Evolutionary conservation across 2,888 invertebrate genomes (phyloP).

Genomic region (Sarcophaga rosellei): DNA sequence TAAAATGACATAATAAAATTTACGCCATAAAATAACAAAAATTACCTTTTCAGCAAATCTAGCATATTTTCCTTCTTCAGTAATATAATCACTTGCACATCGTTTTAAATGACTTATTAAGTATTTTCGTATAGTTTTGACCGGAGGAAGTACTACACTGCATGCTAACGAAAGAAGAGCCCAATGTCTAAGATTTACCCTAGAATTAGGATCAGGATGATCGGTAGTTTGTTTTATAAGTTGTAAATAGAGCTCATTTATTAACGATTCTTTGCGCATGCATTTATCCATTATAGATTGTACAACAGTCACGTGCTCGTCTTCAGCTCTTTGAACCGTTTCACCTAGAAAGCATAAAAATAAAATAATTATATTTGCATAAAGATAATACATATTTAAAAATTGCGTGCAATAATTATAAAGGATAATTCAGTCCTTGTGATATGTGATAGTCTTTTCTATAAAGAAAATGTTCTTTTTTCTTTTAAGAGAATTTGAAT

Average conservation of each 20-base stretch:
- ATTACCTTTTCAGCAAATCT: slow-evolving; percentile 93
- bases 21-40: not conserved
- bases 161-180: slow-evolving; percentile 91
- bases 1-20: too few species aligned
- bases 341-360: slow-evolving; percentile 81
- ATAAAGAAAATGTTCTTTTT: too few species aligned
- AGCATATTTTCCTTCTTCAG: slow-evolving; percentile 97
- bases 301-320: slow-evolving; percentile 93
- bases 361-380: not conserved
- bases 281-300: slow-evolving; percentile 95
- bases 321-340: slow-evolving; percentile 87
- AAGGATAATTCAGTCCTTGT: too few species aligned
- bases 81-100: slow-evolving; percentile 92
- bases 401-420: too few species aligned
- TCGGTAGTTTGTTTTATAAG: slow-evolving; percentile 97
- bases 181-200: slow-evolving; percentile 95
- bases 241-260: slow-evolving; percentile 95
- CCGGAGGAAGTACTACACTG: slow-evolving; percentile 92
- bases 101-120: slow-evolving; percentile 94
- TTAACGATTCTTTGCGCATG: slow-evolving; percentile 92
- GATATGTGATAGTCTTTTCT: too few species aligned
- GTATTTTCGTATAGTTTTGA: slow-evolving; percentile 92
- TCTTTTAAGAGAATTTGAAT: too few species aligned
- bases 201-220: slow-evolving; percentile 93
- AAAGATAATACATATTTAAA: not conserved